phyloP scores from a whole-genome alignment of 2,797 vertebrate genomes.

The Anguilla megastoma region DNA sequence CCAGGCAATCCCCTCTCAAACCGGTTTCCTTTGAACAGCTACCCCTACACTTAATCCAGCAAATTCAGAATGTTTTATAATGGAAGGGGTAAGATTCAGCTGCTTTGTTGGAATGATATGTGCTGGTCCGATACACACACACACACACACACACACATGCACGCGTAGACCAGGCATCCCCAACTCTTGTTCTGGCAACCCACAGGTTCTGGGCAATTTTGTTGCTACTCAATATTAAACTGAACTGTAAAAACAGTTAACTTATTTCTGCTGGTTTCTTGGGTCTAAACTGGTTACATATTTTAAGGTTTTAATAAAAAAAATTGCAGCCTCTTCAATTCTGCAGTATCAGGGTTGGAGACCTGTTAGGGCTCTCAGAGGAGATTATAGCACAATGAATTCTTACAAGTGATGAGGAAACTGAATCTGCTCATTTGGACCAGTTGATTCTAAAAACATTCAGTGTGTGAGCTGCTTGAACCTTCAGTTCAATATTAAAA shows the following conservation, averaged over 20 bases:
- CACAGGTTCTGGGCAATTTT: not conserved
- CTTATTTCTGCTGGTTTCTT: not conserved
- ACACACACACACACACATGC: no score
- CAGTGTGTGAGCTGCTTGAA: no score
- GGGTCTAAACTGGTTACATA: not conserved
- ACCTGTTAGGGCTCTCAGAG: no score
- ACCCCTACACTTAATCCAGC: not conserved
- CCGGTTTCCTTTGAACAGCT: not conserved
- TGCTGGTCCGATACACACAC: no score
- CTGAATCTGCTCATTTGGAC: no score
- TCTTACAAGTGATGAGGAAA: no score
- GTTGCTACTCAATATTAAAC: not conserved
- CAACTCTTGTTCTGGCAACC: no score
- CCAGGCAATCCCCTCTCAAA: not conserved
- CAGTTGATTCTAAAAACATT: no score
- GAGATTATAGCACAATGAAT: no score
- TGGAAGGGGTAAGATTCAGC: not conserved
- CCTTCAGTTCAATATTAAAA: no score
- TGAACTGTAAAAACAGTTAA: not conserved
- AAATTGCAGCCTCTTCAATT: not conserved
- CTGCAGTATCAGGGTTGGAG: not conserved
- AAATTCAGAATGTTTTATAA: not conserved
- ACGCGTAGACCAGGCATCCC: no score
- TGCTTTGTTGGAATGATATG: no score
- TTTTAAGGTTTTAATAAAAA: not conserved